Evolutionary conservation across 2,888 invertebrate genomes (phyloP), one percentile per base, ranked within the genome.

Genomic region (Drosophila recens): DNA sequence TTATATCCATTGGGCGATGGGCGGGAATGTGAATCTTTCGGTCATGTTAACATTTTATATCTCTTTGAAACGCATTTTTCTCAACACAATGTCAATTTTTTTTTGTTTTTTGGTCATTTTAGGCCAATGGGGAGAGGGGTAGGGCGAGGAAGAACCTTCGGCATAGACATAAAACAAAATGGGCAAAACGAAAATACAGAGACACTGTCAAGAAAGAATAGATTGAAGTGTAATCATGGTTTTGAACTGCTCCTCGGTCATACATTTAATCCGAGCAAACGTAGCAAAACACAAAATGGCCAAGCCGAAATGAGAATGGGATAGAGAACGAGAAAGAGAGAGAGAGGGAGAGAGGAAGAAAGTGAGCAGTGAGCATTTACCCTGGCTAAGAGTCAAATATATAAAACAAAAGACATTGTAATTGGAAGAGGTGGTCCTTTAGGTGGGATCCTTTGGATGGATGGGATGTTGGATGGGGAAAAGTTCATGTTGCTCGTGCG

Each of bases 161-260:
- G 40, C 38, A 23, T 66, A 67, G 71, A 89, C 82, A 89, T 87
- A 89, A 86, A 87, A 89, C 82, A 85, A 85, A 85, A 86, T 85
- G 89, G 77, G 66, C 72, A 74, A 72, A 46, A 46, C 17, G 17
- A 52, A 49, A 45, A 38, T 27, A 30, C 17, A 40, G n/a, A n/a
- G 61, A 76, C 65, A 63, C 69, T 70, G 70, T 63, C 75, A 68
- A 71, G 84, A 85, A 40, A 59, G 59, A 65, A 87, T 89, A 89
- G 88, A 87, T 87, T 87, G 86, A 87, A 87, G 86, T 87, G 86
- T 87, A 87, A 87, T 87, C 86, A 87, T 87, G 90, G 86, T 82
- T 87, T 85, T 89, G 88, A 87, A 87, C 90, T 86, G 89, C 83
- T 86, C 71, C 73, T 89, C 86, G 86, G 82, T 80, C 86, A 87